phyloP scores from a whole-genome alignment of 2,113 vertebrate species.

The Petrocephalus microphthalmus region DNA sequence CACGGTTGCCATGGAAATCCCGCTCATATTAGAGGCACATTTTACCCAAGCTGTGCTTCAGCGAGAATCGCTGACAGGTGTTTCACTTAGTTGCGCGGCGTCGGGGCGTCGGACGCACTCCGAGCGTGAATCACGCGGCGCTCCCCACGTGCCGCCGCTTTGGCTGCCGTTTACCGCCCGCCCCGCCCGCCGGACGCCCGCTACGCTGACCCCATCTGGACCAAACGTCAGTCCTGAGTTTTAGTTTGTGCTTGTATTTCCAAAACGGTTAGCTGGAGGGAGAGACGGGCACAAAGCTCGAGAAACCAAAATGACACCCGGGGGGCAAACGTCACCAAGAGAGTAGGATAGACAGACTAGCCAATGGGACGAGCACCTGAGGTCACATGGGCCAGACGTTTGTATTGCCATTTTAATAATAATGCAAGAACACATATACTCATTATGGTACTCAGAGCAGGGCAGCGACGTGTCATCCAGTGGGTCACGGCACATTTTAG shows the following conservation, averaged over 20 bases:
- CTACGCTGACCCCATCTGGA: background rate
- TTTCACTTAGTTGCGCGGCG: conserved; percentile 28
- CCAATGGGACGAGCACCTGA: background rate
- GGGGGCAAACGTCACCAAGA: background rate
- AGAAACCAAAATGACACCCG: background rate
- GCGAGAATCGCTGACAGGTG: conserved; percentile 32
- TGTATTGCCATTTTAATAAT: background rate
- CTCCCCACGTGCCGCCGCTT: background rate
- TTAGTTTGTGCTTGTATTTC: background rate
- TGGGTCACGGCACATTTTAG: background rate
- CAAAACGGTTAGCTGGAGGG: background rate
- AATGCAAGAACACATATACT: background rate
- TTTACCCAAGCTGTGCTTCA: conserved; percentile 29
- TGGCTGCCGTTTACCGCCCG: background rate
- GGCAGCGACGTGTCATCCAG: background rate
- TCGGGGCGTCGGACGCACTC: background rate
- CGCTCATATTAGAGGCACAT: conserved; percentile 28
- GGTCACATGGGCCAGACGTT: background rate
- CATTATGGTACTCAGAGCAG: background rate
- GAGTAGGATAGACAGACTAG: background rate
- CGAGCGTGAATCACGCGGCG: background rate
- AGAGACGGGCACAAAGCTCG: background rate
- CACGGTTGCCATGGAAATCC: conserved; percentile 45
- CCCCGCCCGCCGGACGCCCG: background rate
- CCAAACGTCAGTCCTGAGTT: background rate